Evolutionary conservation across 2,797 vertebrate species (phyloP).

Genomic region (Acanthis flammea): DNA sequence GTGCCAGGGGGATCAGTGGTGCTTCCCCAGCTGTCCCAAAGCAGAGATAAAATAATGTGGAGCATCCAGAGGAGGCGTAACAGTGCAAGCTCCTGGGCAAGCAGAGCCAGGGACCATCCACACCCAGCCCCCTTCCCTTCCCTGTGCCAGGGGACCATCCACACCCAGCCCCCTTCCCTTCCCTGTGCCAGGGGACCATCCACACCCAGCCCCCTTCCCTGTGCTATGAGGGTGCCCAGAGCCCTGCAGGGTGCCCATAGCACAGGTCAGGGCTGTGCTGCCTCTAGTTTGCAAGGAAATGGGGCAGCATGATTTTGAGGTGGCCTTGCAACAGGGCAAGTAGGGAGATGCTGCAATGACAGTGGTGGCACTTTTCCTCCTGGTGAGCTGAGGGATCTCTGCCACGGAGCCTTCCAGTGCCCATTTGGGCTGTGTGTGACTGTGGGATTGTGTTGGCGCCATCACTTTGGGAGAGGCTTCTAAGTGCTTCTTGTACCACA

Average conservation of each 20-base stretch:
- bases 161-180: neutral
- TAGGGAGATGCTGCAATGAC: fast-evolving
- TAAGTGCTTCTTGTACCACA: fast-evolving
- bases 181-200: fast-evolving
- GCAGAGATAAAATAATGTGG: neutral
- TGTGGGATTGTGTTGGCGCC: fast-evolving
- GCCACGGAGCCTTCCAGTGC: neutral
- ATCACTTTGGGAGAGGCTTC: neutral
- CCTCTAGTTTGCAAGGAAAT: neutral
- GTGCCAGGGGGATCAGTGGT: fast-evolving
- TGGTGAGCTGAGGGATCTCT: fast-evolving
- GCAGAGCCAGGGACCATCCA: fast-evolving
- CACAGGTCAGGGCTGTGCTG: neutral
- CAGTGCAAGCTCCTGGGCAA: fast-evolving
- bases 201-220: neutral
- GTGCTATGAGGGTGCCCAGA: neutral
- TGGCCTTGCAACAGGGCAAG: too few species aligned
- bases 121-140: neutral
- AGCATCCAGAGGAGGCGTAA: neutral
- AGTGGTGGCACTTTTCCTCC: fast-evolving
- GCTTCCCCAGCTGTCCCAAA: neutral
- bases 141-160: neutral
- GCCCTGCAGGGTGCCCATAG: neutral
- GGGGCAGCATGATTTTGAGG: fast-evolving
- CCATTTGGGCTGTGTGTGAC: fast-evolving